Base-by-base conservation (phyloP, 2,888 invertebrate genomes). In the Agrotis puta region DNA sequence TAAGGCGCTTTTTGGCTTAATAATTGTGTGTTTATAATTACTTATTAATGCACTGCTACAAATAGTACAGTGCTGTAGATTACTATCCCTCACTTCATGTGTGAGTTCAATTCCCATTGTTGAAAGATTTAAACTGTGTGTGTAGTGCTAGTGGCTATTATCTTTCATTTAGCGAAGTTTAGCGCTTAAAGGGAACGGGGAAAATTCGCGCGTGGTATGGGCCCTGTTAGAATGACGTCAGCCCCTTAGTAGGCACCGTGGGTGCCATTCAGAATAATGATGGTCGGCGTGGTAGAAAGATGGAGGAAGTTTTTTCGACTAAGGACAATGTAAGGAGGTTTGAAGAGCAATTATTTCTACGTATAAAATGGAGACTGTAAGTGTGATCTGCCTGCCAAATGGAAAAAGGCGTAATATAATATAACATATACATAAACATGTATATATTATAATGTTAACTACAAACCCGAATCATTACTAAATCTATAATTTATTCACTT, bases 171-270 rank as follows among this genome's bases (percentile, higher is more conserved):
- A 22, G 20, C 33, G 13, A 48, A 48, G 51, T 63, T 79, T 43
- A 16, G 22, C 27, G 9, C 18, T 67, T 56, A 68, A 57, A 24
- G 76, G 70, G 79, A 72, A 45, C 58, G 70, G 54, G 77, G 66
- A 66, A 80, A 77, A 76, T 82, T 81, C 70, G 47, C 72, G 54
- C 68, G 63, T 82, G 69, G 74, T 83, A 73, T 57, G 51, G 68
- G 22, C 45, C 57, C 70, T 76, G 50, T 70, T 51, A 59, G 39
- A 33, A 64, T 84, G 74, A 68, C 72, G 65, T 70, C 63, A 70
- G 48, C 18, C 54, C 53, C 63, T 69, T 85, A 61, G 47, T 82
- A 56, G 56, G 53, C 57, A 27, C 47, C 57, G 56, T 43, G 43
- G 66, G 50, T 66, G 57, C 57, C 59, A 65, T 71, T 69, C 16